These are phyloP conservation scores for Mesembrinibis cayennensis DNA, from an alignment of 2,113 vertebrate genomes.

Conservation along the genomic window DNA sequence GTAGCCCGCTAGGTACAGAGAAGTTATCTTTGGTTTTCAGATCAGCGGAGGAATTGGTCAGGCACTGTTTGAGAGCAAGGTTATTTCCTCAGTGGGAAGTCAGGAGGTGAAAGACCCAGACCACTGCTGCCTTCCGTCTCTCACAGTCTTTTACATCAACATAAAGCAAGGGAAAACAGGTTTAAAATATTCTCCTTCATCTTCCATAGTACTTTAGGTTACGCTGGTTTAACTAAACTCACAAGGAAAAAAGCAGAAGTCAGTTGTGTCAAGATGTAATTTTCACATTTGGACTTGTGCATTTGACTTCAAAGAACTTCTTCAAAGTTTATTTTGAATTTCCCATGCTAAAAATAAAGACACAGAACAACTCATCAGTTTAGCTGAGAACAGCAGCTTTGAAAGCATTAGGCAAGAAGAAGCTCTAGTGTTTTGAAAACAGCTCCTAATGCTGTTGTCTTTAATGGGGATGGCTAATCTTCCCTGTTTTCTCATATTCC, in stretches of 20 bases:
- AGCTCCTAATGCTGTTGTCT: conserved; percentile 26
- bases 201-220: background rate
- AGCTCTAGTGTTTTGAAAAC: conserved; percentile 34
- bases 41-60: background rate
- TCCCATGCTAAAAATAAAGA: conserved; percentile 16
- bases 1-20: background rate
- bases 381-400: conserved; percentile 50
- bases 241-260: background rate
- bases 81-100: background rate
- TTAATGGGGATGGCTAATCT: conserved; percentile 34
- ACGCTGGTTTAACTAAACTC: background rate
- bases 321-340: conserved; percentile 25
- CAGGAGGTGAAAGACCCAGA: background rate
- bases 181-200: conserved; percentile 1
- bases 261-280: background rate
- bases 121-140: background rate
- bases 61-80: background rate
- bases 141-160: background rate
- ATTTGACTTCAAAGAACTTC: conserved; percentile 25
- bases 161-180: background rate
- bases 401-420: conserved; percentile 21
- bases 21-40: background rate
- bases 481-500: conserved; percentile 8
- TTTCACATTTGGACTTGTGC: background rate
- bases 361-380: background rate